A percentile compares a stretch with the other conserved stretches of the same genome.
phyloP scores from a whole-genome alignment of 1,140 invertebrate species.

The Bombus pascuorum region DNA sequence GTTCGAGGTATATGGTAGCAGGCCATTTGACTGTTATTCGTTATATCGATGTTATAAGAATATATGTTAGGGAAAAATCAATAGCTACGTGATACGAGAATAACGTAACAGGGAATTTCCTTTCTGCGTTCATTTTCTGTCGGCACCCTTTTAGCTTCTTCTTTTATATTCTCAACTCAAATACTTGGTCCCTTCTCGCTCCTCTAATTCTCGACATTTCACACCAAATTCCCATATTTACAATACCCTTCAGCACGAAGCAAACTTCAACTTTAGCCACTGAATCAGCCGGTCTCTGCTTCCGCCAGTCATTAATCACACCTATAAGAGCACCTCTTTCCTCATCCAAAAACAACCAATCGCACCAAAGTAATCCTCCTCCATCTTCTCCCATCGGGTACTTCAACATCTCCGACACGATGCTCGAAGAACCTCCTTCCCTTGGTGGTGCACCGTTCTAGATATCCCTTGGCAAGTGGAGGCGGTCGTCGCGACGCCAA shows the following conservation, averaged over 20 bases:
- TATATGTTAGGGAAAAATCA: not conserved
- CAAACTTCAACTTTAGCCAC: not conserved
- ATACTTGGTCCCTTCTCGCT: too few species aligned
- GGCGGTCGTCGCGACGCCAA: conserved; percentile 53
- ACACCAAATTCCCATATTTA: not conserved
- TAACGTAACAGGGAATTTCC: not conserved
- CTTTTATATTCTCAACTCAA: too few species aligned
- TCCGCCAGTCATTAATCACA: not conserved
- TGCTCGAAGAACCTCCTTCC: not conserved
- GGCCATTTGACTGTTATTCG: not conserved
- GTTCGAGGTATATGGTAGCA: too few species aligned
- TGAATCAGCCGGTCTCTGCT: not conserved
- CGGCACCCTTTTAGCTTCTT: too few species aligned
- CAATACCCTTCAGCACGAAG: not conserved
- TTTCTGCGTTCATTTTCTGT: not conserved
- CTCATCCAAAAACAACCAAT: not conserved
- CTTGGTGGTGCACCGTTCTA: conserved; percentile 35
- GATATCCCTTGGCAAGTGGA: conserved; percentile 61
- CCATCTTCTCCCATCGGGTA: not conserved
- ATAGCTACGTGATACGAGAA: not conserved
- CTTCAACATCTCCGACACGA: not conserved
- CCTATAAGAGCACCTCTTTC: not conserved
- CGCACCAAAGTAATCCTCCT: not conserved
- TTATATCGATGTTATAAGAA: not conserved
- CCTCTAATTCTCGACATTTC: not conserved